These are phyloP conservation scores for Amblyteles armatorius DNA, from an alignment of 2,888 invertebrate genomes.

Conservation along the genomic window DNA sequence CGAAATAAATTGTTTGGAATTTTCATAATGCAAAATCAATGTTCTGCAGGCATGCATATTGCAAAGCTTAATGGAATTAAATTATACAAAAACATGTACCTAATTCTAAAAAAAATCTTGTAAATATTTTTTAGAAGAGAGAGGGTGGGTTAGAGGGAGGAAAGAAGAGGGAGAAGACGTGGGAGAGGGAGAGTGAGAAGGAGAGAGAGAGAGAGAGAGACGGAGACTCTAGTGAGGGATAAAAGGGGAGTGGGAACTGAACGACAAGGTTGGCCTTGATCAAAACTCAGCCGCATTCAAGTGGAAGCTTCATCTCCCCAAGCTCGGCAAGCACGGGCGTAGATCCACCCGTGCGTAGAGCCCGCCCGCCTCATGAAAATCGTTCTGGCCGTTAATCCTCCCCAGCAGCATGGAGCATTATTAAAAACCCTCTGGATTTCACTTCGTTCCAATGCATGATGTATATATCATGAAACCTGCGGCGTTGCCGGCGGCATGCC, in stretches of 20 bases:
- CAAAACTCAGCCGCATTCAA: slow-evolving; percentile 73
- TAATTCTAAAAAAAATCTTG: too few species aligned
- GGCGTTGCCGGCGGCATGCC: neutral
- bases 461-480: neutral
- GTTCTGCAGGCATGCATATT: too few species aligned
- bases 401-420: slow-evolving; percentile 6
- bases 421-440: neutral
- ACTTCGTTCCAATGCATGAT: neutral
- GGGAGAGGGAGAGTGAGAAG: neutral
- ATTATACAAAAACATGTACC: too few species aligned
- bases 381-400: neutral
- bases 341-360: slow-evolving; percentile 28
- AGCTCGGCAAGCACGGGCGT: slow-evolving; percentile 17
- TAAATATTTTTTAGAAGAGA: neutral
- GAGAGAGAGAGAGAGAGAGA: slow-evolving; percentile 5
- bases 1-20: too few species aligned
- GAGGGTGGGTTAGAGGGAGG: neutral
- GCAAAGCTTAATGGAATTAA: too few species aligned
- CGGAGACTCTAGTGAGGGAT: neutral
- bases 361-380: slow-evolving; percentile 14
- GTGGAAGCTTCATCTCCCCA: slow-evolving; percentile 70
- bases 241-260: slow-evolving; percentile 65
- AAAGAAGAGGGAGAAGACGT: neutral
- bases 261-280: slow-evolving; percentile 74
- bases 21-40: too few species aligned